phyloP scores from a whole-genome alignment of 2,797 vertebrate genomes.

The Pelochelys cantorii region DNA sequence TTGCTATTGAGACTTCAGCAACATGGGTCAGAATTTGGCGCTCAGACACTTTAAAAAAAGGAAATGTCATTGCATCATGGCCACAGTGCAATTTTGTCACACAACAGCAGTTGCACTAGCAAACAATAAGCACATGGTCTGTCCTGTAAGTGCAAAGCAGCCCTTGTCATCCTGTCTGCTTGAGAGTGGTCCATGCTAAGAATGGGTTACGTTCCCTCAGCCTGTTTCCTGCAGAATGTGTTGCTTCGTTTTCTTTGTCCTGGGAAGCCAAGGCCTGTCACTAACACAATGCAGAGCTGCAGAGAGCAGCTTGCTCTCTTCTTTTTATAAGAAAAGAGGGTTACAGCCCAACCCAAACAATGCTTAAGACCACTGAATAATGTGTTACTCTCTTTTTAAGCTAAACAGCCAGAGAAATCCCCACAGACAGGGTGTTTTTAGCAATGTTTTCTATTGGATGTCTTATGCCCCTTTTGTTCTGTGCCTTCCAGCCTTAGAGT shows the following conservation, averaged over 20 bases:
- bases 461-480: background rate
- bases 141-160: background rate
- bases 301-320: background rate
- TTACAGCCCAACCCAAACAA: background rate
- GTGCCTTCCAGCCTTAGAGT: background rate
- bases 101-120: rapidly evolving
- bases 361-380: rapidly evolving
- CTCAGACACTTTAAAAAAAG: background rate
- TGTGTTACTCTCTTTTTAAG: background rate
- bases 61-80: background rate
- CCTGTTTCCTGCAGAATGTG: background rate
- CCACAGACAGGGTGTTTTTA: background rate
- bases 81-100: background rate
- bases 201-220: conserved; percentile 47
- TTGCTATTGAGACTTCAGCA: rapidly evolving
- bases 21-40: background rate
- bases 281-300: background rate
- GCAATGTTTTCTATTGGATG: no score
- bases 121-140: background rate
- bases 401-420: background rate
- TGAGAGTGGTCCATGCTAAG: background rate
- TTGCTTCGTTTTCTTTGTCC: conserved; percentile 20
- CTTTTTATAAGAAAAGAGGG: background rate
- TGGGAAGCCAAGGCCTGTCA: conserved; percentile 19
- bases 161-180: background rate